Evolutionary conservation across 1,140 invertebrate species (phyloP).

Genomic region (Phortica variegata): DNA sequence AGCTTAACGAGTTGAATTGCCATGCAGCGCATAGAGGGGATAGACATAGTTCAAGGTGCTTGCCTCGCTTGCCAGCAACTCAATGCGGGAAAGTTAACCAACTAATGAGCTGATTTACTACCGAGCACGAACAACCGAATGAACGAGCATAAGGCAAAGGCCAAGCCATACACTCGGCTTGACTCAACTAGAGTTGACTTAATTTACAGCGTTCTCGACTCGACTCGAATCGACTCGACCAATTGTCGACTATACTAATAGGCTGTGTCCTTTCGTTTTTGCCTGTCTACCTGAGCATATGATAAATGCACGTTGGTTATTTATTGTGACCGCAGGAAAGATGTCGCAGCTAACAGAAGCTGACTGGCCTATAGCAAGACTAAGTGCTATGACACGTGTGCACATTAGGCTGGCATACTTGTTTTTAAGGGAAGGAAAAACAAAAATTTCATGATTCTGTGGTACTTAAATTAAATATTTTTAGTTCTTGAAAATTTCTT

Average conservation of each 20-base stretch:
- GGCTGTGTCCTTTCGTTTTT: neutral
- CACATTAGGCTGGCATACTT: constrained; percentile 30
- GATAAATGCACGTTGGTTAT: constrained; percentile 49
- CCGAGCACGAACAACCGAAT: constrained; percentile 35
- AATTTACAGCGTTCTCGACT: too few relatives aligned
- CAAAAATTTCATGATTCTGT: too few relatives aligned
- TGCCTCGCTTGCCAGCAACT: constrained; percentile 29
- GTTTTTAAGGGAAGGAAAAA: too few relatives aligned
- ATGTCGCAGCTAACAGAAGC: constrained; percentile 13
- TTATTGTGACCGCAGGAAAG: constrained; percentile 48
- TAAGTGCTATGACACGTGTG: constrained; percentile 27
- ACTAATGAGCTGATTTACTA: constrained; percentile 55
- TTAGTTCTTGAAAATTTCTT: too few relatives aligned
- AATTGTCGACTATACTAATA: too few relatives aligned
- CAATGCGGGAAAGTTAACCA: constrained; percentile 11
- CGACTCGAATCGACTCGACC: too few relatives aligned
- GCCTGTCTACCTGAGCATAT: constrained; percentile 26
- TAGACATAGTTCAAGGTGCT: neutral
- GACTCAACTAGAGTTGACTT: too few relatives aligned
- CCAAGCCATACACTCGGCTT: constrained; percentile 18
- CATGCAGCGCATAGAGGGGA: constrained; percentile 12
- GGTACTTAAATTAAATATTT: too few relatives aligned
- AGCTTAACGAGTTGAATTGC: constrained; percentile 38
- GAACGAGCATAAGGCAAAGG: constrained; percentile 30
- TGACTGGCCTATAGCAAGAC: neutral